These are phyloP conservation scores for Copidosoma aretas DNA, from an alignment of 2,888 invertebrate species.

Conservation along the genomic window DNA sequence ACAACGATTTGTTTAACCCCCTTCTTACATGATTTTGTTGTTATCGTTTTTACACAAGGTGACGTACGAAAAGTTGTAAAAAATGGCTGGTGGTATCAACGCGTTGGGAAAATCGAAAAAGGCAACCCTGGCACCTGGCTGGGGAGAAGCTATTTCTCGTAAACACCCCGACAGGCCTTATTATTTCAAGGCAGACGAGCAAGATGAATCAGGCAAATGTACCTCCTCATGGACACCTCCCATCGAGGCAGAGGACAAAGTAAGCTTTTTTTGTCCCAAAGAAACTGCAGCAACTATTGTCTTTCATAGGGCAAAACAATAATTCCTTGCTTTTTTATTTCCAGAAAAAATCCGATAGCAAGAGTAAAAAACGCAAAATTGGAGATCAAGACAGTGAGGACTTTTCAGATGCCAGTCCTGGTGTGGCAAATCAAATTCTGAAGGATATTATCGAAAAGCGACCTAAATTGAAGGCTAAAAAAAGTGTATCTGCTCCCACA, in stretches of 20 bases:
- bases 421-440: constrained; percentile 1
- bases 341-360: constrained; percentile 13
- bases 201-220: constrained; percentile 43
- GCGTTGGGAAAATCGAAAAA: constrained; percentile 36
- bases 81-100: constrained; percentile 18
- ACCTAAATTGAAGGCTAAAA: constrained; percentile 43
- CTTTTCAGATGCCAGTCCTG: constrained; percentile 4
- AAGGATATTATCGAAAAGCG: constrained; percentile 21
- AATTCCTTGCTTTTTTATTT: constrained; percentile 7
- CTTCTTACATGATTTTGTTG: too few relatives aligned
- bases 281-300: too few relatives aligned
- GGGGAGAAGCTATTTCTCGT: constrained; percentile 51
- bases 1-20: too few relatives aligned
- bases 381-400: constrained; percentile 19
- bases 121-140: constrained; percentile 47
- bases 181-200: constrained; percentile 54
- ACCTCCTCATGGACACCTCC: constrained; percentile 51
- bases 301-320: too few relatives aligned
- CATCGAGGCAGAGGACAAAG: constrained; percentile 13
- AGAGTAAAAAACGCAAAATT: constrained; percentile 36
- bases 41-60: too few relatives aligned
- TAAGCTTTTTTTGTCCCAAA: constrained; percentile 11
- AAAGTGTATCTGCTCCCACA: neutral
- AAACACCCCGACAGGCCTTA: constrained; percentile 52
- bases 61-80: too few relatives aligned